These are phyloP conservation scores for Belgica antarctica DNA, from an alignment of 2,888 invertebrate genomes.

Conservation along the genomic window DNA sequence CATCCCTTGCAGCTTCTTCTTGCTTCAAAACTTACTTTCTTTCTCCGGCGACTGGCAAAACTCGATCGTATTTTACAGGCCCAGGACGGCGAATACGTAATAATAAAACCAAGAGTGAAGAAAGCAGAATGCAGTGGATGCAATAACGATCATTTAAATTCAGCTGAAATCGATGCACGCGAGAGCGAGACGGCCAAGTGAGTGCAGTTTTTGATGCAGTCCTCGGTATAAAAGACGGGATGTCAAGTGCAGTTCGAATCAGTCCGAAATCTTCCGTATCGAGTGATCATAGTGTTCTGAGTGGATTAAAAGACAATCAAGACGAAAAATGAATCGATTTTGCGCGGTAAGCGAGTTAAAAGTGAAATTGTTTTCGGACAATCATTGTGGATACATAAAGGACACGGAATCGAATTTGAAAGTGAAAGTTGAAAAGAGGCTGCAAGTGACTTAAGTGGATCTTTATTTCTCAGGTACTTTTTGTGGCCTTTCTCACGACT, in stretches of 20 bases:
- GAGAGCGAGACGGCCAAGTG: constrained; percentile 1
- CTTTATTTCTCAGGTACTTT: neutral
- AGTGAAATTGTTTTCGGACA: too few relatives aligned
- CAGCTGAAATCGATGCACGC: neutral
- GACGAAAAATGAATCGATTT: constrained; percentile 13
- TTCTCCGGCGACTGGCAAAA: neutral
- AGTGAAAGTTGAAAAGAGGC: neutral
- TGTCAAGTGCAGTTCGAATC: neutral
- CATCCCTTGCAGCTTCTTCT: too few relatives aligned
- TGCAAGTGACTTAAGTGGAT: neutral
- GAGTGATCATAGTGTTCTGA: neutral
- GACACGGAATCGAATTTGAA: neutral
- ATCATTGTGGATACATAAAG: too few relatives aligned
- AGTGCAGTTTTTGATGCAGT: neutral
- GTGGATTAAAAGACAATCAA: neutral
- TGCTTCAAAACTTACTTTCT: too few relatives aligned
- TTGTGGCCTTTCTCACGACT: neutral
- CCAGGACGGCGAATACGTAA: neutral
- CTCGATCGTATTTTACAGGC: constrained; percentile 7
- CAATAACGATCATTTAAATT: neutral
- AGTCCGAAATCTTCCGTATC: neutral
- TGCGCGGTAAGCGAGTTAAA: neutral
- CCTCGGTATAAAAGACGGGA: neutral
- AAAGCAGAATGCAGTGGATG: neutral
- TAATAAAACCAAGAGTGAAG: neutral